A percentile compares a stretch with the other conserved stretches of the same genome.
phyloP scores from a whole-genome alignment of 2,797 vertebrate genomes.

The Sebastes goodei region DNA sequence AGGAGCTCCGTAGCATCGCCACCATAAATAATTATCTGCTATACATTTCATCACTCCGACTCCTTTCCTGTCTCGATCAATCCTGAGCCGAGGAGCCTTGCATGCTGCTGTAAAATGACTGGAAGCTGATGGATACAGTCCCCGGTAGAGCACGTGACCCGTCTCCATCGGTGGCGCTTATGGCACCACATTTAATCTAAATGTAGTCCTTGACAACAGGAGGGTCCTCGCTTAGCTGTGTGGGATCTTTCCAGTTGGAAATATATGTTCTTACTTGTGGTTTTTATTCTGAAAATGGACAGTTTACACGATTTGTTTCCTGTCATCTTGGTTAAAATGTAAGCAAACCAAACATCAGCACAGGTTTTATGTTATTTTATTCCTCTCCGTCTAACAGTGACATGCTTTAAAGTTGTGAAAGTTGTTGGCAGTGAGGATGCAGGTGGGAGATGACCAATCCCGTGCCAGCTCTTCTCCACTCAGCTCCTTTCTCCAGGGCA shows the following conservation, averaged over 20 bases:
- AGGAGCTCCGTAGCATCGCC: slow-evolving; percentile 55
- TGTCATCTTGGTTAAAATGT: not conserved
- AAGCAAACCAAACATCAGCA: not conserved
- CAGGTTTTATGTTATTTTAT: not conserved
- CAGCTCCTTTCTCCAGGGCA: slow-evolving; percentile 71
- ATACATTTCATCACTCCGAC: slow-evolving; percentile 81
- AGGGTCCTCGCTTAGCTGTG: slow-evolving; percentile 34
- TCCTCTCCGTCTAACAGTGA: not conserved
- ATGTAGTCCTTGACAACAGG: slow-evolving; percentile 63
- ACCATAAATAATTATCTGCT: slow-evolving; percentile 78
- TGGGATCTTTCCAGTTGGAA: slow-evolving; percentile 19
- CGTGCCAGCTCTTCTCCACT: slow-evolving; percentile 72
- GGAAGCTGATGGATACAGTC: slow-evolving; percentile 77
- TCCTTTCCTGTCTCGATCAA: slow-evolving; percentile 78
- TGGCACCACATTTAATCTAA: slow-evolving; percentile 70
- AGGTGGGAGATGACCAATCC: slow-evolving; percentile 59
- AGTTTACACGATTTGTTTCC: not conserved
- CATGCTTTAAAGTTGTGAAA: slow-evolving; percentile 44
- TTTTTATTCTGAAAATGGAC: slow-evolving; percentile 13
- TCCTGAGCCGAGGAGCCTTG: slow-evolving; percentile 69
- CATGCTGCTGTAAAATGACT: slow-evolving; percentile 76
- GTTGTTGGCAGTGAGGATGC: slow-evolving; percentile 47
- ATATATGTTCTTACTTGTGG: not conserved
- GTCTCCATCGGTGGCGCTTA: slow-evolving; percentile 53
- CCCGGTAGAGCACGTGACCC: slow-evolving; percentile 66